Percentiles rank a stretch among this genome's conserved stretches.
Evolutionary conservation across 2,797 vertebrate species (phyloP).

Genomic region (Lindbergichthys nudifrons): DNA sequence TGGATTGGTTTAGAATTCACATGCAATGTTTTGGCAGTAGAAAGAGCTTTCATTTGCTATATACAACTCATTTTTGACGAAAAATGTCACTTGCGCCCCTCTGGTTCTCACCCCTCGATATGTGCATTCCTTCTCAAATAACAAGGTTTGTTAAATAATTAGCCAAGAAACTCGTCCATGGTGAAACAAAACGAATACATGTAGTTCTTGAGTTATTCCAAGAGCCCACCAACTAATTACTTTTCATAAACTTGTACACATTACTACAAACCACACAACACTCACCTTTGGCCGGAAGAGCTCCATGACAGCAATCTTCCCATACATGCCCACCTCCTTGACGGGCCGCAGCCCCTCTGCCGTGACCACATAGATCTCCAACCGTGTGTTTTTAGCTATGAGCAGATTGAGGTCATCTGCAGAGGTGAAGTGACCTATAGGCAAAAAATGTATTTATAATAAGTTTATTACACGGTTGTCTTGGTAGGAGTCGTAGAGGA

Average conservation of each 20-base stretch:
- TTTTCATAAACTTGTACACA: background rate
- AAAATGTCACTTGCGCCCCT: too few species aligned
- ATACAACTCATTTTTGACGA: too few species aligned
- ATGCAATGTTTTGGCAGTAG: too few species aligned
- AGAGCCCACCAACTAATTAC: background rate
- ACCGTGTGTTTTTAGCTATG: conserved; percentile 97
- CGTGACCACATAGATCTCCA: conserved; percentile 98
- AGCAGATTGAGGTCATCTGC: conserved; percentile 96
- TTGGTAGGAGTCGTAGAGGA: background rate
- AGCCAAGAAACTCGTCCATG: too few species aligned
- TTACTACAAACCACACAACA: background rate
- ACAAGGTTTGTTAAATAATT: background rate
- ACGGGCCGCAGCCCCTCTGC: conserved; percentile 96
- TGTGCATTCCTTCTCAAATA: background rate
- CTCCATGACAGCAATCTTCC: conserved; percentile 98
- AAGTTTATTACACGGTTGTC: background rate
- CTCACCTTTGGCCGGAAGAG: conserved; percentile 97
- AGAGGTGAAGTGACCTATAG: conserved; percentile 95
- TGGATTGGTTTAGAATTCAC: too few species aligned
- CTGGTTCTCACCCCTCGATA: too few species aligned
- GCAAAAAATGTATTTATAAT: conserved; percentile 7
- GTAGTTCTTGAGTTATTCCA: background rate
- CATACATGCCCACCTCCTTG: conserved; percentile 99
- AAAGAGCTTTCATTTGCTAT: too few species aligned
- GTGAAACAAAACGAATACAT: background rate